These are phyloP conservation scores for Equus quagga DNA, from an alignment of 2,113 vertebrate species.

Conservation along the genomic window DNA sequence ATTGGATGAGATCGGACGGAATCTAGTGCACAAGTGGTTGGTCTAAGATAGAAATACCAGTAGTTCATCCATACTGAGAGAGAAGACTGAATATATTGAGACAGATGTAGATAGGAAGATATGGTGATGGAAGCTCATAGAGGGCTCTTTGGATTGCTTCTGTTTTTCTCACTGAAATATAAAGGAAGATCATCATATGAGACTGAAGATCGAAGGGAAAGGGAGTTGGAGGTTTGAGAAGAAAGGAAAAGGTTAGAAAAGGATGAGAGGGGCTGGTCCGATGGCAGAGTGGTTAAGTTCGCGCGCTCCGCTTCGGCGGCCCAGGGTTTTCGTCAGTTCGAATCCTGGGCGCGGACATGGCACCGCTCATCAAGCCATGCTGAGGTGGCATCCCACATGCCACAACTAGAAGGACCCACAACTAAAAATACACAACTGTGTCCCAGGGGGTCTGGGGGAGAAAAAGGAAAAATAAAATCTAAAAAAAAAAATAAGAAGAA, in stretches of 20 bases:
- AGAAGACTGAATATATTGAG: neutral
- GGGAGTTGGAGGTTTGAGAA: neutral
- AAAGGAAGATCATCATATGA: constrained; percentile 9
- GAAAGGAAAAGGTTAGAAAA: constrained; percentile 32
- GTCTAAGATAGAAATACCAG: neutral
- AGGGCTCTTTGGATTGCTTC: neutral
- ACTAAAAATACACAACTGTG: too few relatives aligned
- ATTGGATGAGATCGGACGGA: neutral
- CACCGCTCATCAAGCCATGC: too few relatives aligned
- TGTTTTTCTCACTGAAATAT: constrained; percentile 18
- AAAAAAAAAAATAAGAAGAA: too few relatives aligned
- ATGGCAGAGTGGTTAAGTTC: too few relatives aligned
- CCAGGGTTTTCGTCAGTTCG: too few relatives aligned
- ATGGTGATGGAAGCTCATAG: neutral
- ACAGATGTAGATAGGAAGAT: neutral
- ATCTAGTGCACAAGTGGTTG: neutral
- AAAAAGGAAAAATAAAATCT: too few relatives aligned
- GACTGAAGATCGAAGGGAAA: neutral
- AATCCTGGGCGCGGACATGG: too few relatives aligned
- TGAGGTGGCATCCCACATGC: too few relatives aligned
- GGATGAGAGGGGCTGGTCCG: neutral
- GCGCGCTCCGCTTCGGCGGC: too few relatives aligned
- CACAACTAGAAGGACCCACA: too few relatives aligned
- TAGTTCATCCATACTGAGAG: neutral
- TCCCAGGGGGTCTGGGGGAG: too few relatives aligned